Conservation (phyloP, 2,113 vertebrate genomes). For the Callocephalon fimbriatum region DNA sequence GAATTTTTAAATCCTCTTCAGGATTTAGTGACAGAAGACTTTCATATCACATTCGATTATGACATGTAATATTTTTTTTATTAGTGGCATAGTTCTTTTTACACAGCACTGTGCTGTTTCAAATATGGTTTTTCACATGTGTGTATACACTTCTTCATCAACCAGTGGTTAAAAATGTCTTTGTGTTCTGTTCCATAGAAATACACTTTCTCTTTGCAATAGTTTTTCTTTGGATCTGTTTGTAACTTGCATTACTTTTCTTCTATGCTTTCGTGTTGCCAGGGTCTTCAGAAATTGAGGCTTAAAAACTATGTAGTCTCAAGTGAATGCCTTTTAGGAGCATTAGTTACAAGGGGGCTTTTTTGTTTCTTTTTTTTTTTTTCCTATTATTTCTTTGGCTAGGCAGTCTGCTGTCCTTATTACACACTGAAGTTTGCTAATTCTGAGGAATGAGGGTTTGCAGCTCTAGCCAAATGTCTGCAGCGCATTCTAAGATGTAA, state of each 20-base stretch:
- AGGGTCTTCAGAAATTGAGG: neutral
- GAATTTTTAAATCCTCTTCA: neutral
- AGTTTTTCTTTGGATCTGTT: neutral
- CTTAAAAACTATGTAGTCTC: neutral
- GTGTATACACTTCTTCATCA: neutral
- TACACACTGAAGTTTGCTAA: neutral
- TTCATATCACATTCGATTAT: fast-evolving
- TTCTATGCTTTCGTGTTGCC: neutral
- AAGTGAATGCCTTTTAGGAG: neutral
- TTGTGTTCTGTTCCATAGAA: neutral
- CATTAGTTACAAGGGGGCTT: neutral
- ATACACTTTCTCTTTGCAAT: neutral
- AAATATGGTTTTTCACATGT: fast-evolving
- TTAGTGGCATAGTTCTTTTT: neutral
- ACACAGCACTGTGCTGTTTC: neutral
- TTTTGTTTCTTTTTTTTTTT: neutral
- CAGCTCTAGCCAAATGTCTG: neutral
- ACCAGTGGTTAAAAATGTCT: neutral
- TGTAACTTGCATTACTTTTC: neutral
- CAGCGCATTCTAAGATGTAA: neutral
- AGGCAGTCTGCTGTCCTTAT: neutral
- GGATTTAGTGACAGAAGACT: neutral
- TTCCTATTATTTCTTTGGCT: neutral
- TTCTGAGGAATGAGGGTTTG: neutral
- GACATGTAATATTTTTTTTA: neutral